Base-by-base conservation (phyloP, 2,113 vertebrate species). In the Xiphophorus couchianus region DNA sequence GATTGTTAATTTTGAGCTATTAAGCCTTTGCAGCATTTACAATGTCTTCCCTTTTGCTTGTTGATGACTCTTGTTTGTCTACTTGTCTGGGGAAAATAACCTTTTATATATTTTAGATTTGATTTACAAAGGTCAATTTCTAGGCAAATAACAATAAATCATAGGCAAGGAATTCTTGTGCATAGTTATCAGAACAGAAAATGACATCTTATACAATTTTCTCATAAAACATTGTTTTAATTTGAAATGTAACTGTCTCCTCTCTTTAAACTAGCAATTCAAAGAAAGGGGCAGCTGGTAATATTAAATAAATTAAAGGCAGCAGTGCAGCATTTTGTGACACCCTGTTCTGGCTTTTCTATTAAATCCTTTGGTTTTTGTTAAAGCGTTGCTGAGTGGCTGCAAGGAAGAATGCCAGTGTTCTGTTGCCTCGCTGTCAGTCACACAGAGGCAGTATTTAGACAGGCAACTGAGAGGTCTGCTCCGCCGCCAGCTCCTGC, bases 1-100 rank as follows among this genome's bases (percentile, higher is more conserved):
- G 89, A 94, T 96, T 96, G 96, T 96, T 98, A 98, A 99, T 98
- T 97, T 95, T 94, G 94, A 90, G 94, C 94, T 95, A 96, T 97
- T 96, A 97, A 96, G 96, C 95, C 94, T 96, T 95, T 94, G 94
- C 94, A 95, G 94, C 92, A 96, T 96, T 95, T 95, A 93, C 95
- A 94, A 96, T 87, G 93, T 91, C 93, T 87, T 92, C 80, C 51
- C 77, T 89, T 77, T 85, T 84, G 87, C 78, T 87, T 83, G 89
- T 92, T 93, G 91, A 87, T 92, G 93, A 91, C 84, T 85, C 85
- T 86, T 90, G 90, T 93, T 91, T 94, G 92, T 93, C 90, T 85
- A 78, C 86, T 89, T 90, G 94, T 93, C 95, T 94, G 95, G 94
- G 44, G 95, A 96, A 96, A 90, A 95, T 92, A 95, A 96, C 95